Conservation (phyloP, 1,140 invertebrate genomes). For the Pseudomyrmex cubaensis region DNA sequence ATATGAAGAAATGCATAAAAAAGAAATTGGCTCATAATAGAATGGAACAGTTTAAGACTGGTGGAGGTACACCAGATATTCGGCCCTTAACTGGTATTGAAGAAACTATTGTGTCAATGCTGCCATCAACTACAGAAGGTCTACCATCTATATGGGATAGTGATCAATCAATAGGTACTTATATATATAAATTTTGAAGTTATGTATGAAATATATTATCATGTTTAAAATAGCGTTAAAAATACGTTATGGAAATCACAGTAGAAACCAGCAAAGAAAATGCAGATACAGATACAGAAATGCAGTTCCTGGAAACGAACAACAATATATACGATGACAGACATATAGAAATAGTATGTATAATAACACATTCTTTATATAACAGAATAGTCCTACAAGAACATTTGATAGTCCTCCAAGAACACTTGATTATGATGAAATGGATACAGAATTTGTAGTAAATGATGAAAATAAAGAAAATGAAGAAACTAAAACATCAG, state of each 20-base stretch:
- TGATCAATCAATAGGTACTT: conserved; percentile 7
- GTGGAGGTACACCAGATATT: conserved; percentile 6
- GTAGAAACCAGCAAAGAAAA: neutral
- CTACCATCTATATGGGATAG: conserved; percentile 16
- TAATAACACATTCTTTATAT: neutral
- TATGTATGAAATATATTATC: conserved; percentile 2
- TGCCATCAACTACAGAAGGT: conserved; percentile 16
- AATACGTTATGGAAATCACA: neutral
- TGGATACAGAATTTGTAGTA: neutral
- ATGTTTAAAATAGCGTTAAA: conserved; percentile 5
- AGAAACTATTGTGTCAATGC: conserved; percentile 2
- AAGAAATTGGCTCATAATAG: conserved; percentile 17
- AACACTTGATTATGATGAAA: neutral
- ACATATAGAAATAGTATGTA: neutral
- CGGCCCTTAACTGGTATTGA: neutral
- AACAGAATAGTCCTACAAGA: conserved; percentile 1
- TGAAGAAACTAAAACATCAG: neutral
- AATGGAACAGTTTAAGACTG: conserved; percentile 13
- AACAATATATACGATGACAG: neutral
- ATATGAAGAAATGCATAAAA: neutral
- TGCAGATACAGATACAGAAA: neutral
- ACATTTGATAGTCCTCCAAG: no score
- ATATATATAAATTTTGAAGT: conserved; percentile 1
- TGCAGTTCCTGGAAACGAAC: neutral
- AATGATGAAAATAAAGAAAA: neutral